These are phyloP conservation scores for Microcebus lehilahytsara DNA, from an alignment of 2,113 vertebrate species.

Conservation along the genomic window DNA sequence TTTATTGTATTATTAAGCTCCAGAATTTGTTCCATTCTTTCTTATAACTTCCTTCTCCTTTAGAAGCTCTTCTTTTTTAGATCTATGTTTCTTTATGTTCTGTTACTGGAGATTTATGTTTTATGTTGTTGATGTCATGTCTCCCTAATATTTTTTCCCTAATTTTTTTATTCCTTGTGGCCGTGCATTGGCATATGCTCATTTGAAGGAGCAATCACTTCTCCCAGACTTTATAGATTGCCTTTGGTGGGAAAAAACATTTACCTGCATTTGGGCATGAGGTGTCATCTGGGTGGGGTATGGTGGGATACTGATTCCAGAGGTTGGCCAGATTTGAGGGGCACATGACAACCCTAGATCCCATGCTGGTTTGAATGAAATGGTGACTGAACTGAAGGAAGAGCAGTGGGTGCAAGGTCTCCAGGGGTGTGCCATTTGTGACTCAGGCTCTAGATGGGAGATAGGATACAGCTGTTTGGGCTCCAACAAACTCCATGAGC, in stretches of 20 bases:
- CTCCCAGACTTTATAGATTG: neutral
- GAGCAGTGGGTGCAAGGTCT: neutral
- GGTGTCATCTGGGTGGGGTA: accelerated
- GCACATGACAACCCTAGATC: accelerated
- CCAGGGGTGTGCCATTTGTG: neutral
- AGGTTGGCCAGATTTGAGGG: neutral
- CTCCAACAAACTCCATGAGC: neutral
- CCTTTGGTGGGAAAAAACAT: accelerated
- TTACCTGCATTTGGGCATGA: accelerated
- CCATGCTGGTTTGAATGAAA: neutral
- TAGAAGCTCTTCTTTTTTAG: neutral
- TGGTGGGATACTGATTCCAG: neutral
- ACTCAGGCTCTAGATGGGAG: neutral
- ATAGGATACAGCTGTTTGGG: too few species aligned
- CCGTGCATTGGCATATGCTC: neutral
- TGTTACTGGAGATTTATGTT: neutral
- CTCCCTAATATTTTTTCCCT: neutral
- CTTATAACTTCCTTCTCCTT: neutral
- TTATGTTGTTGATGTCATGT: neutral
- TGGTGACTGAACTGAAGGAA: neutral
- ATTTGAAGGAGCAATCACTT: neutral
- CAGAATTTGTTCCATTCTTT: neutral
- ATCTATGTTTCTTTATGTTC: neutral
- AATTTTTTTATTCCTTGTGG: neutral
- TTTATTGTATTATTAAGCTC: neutral